Evolutionary conservation across 1,140 invertebrate genomes (phyloP), one percentile per base, ranked within the genome.

Genomic region (Brachionus sp.): DNA sequence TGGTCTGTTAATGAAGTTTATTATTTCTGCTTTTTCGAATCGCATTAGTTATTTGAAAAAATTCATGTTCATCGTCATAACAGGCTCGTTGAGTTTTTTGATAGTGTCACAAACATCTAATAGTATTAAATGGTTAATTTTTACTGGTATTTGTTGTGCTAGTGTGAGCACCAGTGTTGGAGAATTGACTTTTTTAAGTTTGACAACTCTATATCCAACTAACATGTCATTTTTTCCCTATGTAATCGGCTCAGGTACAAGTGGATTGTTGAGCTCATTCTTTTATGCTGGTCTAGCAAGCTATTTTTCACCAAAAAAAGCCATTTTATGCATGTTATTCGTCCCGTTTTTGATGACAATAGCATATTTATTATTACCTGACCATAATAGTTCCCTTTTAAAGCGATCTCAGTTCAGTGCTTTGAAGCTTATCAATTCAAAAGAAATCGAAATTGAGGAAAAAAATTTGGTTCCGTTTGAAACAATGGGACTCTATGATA

Each of bases 211-310:
- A 82, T 86, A 84, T 86, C 86, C 84, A 84, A 94, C 93, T 86
- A 91, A 93, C 88, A 92, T 66, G n/a, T 29, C 93, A 13, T 91
- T 95, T 25, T 93, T 93, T 13, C 92, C 93, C 5, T 95, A 94
- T 93, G 94, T 93, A 29, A 94, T 93, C 3, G 94, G 94, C 19
- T 95, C 94, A 64, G 89, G 90, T 25, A 93, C 92, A 16, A 93
- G 94, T 84, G 94, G 94, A 70, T 89, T 95, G 46, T 91, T 94
- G 84, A 94, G 94, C 42, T 91, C 94, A 0, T 85, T 93, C 4
- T 92, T 92, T 1, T 95, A 95, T 88, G 92, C 93, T 9, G 90
- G 90, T 0, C 85, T 95, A 5, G 91, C 91, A 19, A 84, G 86
- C 23, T 90, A 84, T 10, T 85, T 94, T 19, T 89, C 88, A 68